Evolutionary conservation across 2,797 vertebrate species (phyloP), one percentile per base, ranked within the genome.

Genomic region (Poecilia gillii): DNA sequence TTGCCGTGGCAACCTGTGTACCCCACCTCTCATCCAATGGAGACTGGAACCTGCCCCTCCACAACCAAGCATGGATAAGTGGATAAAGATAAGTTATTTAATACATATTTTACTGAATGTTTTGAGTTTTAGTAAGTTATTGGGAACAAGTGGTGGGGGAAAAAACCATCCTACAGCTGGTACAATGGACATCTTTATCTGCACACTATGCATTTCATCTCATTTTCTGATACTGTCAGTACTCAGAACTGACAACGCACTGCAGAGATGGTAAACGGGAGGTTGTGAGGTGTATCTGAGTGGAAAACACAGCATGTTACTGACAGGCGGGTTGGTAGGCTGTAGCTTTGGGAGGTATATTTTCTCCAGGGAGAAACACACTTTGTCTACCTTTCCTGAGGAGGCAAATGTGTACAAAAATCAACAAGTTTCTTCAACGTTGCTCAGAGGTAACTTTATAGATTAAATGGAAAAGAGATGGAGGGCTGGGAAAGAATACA

Each of bases 371-470:
- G 84, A 89, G 72, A 25, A 73, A 75, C 76, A 47, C 78, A 81
- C 53, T 70, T 39, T 53, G 77, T 74, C 76, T 53, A 45, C 39
- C 70, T 64, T 31, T 78, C 72, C 53, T 46, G 64, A n/a, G 62
- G 76, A 73, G 71, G 77, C 53, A 82, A 87, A 86, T 73, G 80
- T 55, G 75, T 84, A 77, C 49, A 78, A 74, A 53, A 62, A 87
- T 87, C 87, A 89, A 88, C 81, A 85, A 45, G 89, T 86, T 82
- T 89, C 75, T 41, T 72, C 33, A 74, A 71, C 59, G 36, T 68
- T 16, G 72, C 64, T 57, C 72, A 47, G 62, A 81, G 62, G 81
- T 76, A 76, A 75, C 75, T 51, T n/a, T 55, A 74, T 78, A 76
- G 81, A 88, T 75, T 33, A 70, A 86, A 81, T 3, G 80, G 78